Evolutionary conservation across 2,113 vertebrate species (phyloP), one percentile per base, ranked within the genome.

Genomic region (Oryzias melastigma): DNA sequence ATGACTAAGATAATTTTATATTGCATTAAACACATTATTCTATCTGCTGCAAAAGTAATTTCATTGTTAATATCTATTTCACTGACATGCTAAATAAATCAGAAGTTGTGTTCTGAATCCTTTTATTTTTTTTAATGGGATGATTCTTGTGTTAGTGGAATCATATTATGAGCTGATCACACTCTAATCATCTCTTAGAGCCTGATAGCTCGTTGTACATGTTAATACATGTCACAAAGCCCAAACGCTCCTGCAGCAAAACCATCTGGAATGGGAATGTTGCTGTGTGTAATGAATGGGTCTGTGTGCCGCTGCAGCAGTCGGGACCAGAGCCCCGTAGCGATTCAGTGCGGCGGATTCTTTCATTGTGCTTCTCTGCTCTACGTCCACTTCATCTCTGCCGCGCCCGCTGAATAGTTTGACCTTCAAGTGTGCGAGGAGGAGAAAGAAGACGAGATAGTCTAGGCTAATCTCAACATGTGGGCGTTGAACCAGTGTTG

Each of bases 181-280:
- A 64, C 65, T 73, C 49, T 52, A 51, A 78, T 43, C 25, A 52
- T 57, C 61, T 64, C 51, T 67, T 16, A 40, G 27, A 66, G 52
- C 58, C 46, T 52, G 53, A 59, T 19, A 24, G 46, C 67, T n/a
- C 47, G 58, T 41, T 71, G 58, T 49, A 78, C 75, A 68, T 81
- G 80, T 74, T 41, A 70, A 55, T 49, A 78, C 75, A 68, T 81
- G 80, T 74, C 71, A 52, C 50, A 71, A 52, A 55, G 63, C 60
- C 62, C 50, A 55, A 68, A 81, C 69, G 61, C 46, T 81, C 63
- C 62, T 71, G 82, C 78, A 78, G 51, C 62, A 65, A 27, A 74
- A 80, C 81, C 83, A 87, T 85, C 85, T 87, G 86, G 83, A 87
- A 72, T 68, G 83, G 64, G 80, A 67, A 45, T 84, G 79, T 76